Conservation (phyloP, 2,113 vertebrate genomes). For the Neodon shergylaensis region DNA sequence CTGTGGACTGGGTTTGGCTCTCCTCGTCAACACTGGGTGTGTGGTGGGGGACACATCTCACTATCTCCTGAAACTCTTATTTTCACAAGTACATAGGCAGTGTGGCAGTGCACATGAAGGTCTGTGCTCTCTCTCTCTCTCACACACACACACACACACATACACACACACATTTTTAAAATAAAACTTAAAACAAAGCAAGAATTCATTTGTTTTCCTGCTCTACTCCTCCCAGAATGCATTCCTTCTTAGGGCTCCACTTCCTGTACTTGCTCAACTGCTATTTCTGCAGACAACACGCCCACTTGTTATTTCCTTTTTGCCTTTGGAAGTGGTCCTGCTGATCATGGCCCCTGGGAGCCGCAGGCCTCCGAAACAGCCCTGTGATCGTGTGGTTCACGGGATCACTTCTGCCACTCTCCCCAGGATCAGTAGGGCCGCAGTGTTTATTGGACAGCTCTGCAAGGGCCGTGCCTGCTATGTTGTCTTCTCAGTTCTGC, state of each 20-base stretch:
- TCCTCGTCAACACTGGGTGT: background rate
- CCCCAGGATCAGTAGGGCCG: background rate
- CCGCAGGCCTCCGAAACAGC: background rate
- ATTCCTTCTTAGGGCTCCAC: background rate
- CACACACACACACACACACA: background rate
- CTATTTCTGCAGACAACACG: background rate
- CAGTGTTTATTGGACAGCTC: background rate
- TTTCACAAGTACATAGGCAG: background rate
- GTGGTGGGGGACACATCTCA: background rate
- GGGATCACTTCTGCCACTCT: too few relatives aligned
- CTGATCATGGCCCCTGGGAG: background rate
- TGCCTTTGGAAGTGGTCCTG: background rate
- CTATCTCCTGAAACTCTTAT: too few relatives aligned
- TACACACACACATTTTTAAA: background rate
- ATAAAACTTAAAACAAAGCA: background rate
- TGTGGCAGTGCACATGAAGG: background rate
- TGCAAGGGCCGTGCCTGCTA: background rate
- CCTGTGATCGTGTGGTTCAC: background rate
- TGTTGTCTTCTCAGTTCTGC: background rate
- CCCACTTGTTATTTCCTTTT: background rate
- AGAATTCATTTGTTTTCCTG: background rate
- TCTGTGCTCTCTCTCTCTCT: too few relatives aligned
- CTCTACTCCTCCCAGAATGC: background rate
- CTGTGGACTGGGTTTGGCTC: background rate
- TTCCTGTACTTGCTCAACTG: background rate